Percentiles rank a stretch among this genome's conserved stretches.
phyloP scores from a whole-genome alignment of 2,888 invertebrate species.

The Glyphotaelius pellucidus region DNA sequence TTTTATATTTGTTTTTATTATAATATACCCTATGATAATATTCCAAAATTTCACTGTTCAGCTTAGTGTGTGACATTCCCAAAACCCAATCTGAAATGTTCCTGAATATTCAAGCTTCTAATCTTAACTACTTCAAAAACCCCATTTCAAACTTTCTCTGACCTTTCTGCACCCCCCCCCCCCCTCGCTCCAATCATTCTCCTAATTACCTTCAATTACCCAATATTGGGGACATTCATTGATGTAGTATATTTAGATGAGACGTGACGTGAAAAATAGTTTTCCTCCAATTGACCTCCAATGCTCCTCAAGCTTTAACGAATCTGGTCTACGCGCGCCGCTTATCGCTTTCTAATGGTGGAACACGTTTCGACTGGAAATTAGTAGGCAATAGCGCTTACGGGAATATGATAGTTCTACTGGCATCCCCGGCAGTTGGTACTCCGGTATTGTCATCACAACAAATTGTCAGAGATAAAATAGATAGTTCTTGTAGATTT shows the following conservation, averaged over 20 bases:
- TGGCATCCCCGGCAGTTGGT: not conserved
- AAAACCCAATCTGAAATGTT: not conserved
- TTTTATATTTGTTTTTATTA: no score
- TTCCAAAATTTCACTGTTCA: not conserved
- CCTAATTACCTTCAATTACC: not conserved
- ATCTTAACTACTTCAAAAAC: not conserved
- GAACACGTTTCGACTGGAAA: no score
- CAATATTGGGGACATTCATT: not conserved
- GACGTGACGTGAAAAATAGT: no score
- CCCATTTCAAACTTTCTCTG: not conserved
- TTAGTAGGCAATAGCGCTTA: no score
- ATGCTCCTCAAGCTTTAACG: no score
- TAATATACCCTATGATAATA: not conserved
- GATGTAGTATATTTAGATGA: no score
- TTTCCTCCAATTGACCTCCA: no score
- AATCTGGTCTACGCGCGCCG: no score
- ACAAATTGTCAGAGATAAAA: not conserved
- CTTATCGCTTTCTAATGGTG: no score
- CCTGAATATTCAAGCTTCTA: not conserved
- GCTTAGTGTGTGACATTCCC: not conserved
- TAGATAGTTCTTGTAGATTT: not conserved
- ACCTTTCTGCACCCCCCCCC: not conserved
- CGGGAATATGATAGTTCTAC: not conserved
- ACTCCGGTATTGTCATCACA: not conserved
- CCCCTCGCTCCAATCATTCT: not conserved